These are phyloP conservation scores for Drosophila arawakana DNA, from an alignment of 1,140 invertebrate genomes.

Conservation along the genomic window DNA sequence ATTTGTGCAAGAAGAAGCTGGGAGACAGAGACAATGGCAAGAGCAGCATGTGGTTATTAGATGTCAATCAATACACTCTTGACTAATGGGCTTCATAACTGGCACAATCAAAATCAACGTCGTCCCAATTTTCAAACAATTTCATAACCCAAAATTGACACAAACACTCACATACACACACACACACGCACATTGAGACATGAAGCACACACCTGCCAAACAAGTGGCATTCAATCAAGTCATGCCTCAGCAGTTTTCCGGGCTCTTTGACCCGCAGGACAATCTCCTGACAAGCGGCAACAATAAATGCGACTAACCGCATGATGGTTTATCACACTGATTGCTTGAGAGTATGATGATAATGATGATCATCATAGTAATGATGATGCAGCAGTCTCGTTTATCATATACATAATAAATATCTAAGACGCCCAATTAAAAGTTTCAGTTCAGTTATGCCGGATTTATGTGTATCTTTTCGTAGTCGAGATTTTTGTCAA, in stretches of 20 bases:
- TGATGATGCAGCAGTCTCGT: neutral
- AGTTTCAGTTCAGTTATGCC: constrained; percentile 58
- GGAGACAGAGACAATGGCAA: constrained; percentile 37
- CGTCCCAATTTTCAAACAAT: constrained; percentile 66
- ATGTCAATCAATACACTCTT: constrained; percentile 73
- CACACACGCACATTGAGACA: constrained; percentile 9
- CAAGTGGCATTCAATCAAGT: constrained; percentile 72
- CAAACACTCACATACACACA: constrained; percentile 12
- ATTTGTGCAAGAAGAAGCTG: neutral
- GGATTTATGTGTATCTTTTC: constrained; percentile 40
- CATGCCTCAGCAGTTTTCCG: constrained; percentile 13
- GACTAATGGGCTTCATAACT: constrained; percentile 60
- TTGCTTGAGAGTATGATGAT: constrained; percentile 14
- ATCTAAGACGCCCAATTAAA: constrained; percentile 64
- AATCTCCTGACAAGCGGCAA: constrained; percentile 23
- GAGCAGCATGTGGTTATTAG: constrained; percentile 65
- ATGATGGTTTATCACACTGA: constrained; percentile 50
- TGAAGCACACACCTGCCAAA: constrained; percentile 36
- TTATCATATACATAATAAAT: constrained; percentile 32
- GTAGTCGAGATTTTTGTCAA: constrained; percentile 52
- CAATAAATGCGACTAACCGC: constrained; percentile 61
- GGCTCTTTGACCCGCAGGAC: neutral
- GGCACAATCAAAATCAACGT: constrained; percentile 60
- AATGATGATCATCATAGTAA: neutral
- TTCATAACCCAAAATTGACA: constrained; percentile 61